phyloP scores from a whole-genome alignment of 2,888 invertebrate genomes.

The Platerodrilus igneus region DNA sequence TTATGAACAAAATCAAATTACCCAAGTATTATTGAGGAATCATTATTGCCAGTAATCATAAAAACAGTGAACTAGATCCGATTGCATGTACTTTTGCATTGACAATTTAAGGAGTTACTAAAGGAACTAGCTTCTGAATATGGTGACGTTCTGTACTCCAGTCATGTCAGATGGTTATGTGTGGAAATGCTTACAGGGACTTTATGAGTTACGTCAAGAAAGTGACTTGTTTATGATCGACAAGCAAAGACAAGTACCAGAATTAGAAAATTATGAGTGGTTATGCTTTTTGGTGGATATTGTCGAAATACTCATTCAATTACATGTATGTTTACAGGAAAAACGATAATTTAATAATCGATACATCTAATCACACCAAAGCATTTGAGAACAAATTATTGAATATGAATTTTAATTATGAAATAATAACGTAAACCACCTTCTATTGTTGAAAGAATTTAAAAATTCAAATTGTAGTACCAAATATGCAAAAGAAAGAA shows the following conservation, averaged over 20 bases:
- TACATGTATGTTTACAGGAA: neutral
- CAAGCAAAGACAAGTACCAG: constrained; percentile 11
- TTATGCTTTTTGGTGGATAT: neutral
- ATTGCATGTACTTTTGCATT: constrained; percentile 21
- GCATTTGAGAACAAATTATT: constrained; percentile 18
- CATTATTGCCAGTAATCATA: constrained; percentile 20
- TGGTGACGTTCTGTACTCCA: constrained; percentile 19
- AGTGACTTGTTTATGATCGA: constrained; percentile 21
- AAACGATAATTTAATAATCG: neutral
- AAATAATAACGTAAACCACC: no score
- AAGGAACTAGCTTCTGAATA: constrained; percentile 20
- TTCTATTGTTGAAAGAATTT: no score
- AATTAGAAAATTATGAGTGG: constrained; percentile 11
- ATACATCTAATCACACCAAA: constrained; percentile 13
- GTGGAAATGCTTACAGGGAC: constrained; percentile 17
- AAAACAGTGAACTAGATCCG: constrained; percentile 22
- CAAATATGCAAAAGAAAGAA: no score
- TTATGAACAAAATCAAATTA: neutral
- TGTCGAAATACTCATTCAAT: no score
- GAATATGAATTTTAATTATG: no score
- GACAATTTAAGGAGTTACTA: constrained; percentile 21
- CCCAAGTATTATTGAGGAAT: constrained; percentile 12
- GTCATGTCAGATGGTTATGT: constrained; percentile 19
- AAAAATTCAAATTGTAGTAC: no score
- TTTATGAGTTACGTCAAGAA: constrained; percentile 21